Conservation (phyloP, 2,797 vertebrate species). For the Acipenser transmontanus region DNA sequence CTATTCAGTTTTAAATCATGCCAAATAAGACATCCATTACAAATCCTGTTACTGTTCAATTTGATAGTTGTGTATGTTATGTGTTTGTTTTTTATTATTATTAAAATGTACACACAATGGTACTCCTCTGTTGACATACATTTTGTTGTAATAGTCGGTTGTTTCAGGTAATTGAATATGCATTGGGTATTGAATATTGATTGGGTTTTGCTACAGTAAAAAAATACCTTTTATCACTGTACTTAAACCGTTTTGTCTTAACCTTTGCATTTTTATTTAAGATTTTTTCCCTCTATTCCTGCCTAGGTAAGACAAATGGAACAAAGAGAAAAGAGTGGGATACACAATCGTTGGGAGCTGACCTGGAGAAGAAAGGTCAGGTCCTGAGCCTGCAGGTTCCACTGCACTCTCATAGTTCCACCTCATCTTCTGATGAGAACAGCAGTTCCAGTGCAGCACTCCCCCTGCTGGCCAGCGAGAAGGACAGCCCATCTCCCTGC, state of each 20-base stretch:
- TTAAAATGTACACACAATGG: too few relatives aligned
- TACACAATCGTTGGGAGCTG: slow-evolving; percentile 64
- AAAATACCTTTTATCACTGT: too few relatives aligned
- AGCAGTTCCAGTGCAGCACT: slow-evolving; percentile 87
- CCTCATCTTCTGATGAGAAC: slow-evolving; percentile 90
- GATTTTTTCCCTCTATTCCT: neutral
- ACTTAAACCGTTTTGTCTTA: too few relatives aligned
- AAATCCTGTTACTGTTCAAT: too few relatives aligned
- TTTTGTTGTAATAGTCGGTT: too few relatives aligned
- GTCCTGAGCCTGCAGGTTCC: slow-evolving; percentile 89
- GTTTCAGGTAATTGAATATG: too few relatives aligned
- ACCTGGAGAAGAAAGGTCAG: slow-evolving; percentile 75
- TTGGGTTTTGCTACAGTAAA: too few relatives aligned
- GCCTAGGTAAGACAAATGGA: slow-evolving; percentile 63
- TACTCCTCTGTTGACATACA: too few relatives aligned
- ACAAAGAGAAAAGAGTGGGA: slow-evolving; percentile 72
- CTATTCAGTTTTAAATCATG: too few relatives aligned
- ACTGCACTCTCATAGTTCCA: slow-evolving; percentile 83
- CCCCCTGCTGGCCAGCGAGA: slow-evolving; percentile 81
- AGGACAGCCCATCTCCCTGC: slow-evolving; percentile 78
- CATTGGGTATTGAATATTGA: too few relatives aligned
- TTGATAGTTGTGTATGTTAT: neutral
- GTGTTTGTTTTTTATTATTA: slow-evolving; percentile 4
- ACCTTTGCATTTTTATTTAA: too few relatives aligned
- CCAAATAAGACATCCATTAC: too few relatives aligned